Conservation (phyloP, 2,113 vertebrate genomes). For the Toxotes jaculatrix region DNA sequence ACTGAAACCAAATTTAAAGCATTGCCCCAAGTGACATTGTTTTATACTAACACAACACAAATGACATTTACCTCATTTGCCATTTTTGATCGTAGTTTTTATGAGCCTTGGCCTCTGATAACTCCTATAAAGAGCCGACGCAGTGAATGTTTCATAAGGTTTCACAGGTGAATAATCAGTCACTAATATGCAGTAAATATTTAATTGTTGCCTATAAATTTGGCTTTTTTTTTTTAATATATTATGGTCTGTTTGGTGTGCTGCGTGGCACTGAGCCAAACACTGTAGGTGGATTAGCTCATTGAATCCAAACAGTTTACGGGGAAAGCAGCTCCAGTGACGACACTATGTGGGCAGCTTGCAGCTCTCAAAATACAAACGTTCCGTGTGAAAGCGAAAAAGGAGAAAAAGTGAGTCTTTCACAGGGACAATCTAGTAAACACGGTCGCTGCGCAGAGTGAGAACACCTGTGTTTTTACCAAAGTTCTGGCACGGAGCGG, state of each 20-base stretch:
- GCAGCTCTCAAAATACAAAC: slow-evolving; percentile 80
- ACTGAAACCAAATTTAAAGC: slow-evolving; percentile 4
- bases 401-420: slow-evolving; percentile 73
- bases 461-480: slow-evolving; percentile 82
- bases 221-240: slow-evolving; percentile 24
- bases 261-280: slow-evolving; percentile 65
- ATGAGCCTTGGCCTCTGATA: slow-evolving; percentile 11
- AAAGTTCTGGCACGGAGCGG: slow-evolving; percentile 54
- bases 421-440: slow-evolving; percentile 78
- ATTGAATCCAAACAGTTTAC: slow-evolving; percentile 87
- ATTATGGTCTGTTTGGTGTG: slow-evolving; percentile 67
- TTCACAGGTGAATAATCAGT: slow-evolving; percentile 69
- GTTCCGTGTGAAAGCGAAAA: slow-evolving; percentile 70
- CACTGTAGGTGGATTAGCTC: slow-evolving; percentile 84
- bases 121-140: slow-evolving; percentile 21
- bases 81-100: slow-evolving; percentile 18
- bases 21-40: slow-evolving; percentile 5
- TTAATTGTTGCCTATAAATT: slow-evolving; percentile 68
- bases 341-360: slow-evolving; percentile 82
- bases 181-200: slow-evolving; percentile 75
- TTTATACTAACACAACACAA: slow-evolving; percentile 2
- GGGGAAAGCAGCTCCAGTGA: slow-evolving; percentile 80
- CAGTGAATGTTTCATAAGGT: slow-evolving; percentile 40
- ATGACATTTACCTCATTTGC: background rate
- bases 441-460: slow-evolving; percentile 66